Conservation (phyloP, 1,140 invertebrate genomes). For the Brachionus asplanchnoidis region DNA sequence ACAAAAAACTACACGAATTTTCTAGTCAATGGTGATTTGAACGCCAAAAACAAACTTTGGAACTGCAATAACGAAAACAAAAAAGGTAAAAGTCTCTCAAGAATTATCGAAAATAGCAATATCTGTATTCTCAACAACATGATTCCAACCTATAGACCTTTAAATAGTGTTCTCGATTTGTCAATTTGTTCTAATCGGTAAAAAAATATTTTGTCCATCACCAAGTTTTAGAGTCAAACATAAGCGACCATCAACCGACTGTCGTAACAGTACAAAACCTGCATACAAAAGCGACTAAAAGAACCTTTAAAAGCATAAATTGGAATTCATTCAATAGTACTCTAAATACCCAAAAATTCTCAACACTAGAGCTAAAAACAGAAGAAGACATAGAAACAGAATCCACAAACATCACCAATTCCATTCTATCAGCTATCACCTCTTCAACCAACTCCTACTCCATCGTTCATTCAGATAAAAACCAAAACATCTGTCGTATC, state of each 20-base stretch:
- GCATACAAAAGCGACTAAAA: too few species aligned
- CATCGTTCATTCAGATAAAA: background rate
- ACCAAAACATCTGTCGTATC: background rate
- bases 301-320: background rate
- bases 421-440: background rate
- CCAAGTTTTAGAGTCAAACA: background rate
- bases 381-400: background rate
- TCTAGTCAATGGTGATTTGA: too few species aligned
- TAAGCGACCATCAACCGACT: background rate
- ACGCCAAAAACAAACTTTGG: background rate
- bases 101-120: background rate
- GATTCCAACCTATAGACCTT: background rate
- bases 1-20: background rate
- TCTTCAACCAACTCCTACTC: background rate
- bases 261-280: background rate
- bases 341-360: background rate
- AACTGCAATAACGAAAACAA: background rate
- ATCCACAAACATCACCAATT: background rate
- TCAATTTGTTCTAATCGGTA: background rate
- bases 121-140: background rate
- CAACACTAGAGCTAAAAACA: background rate
- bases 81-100: background rate
- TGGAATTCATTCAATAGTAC: background rate
- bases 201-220: background rate
- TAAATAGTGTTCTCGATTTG: background rate